Conservation (phyloP, 2,113 vertebrate species). For the Turnix velox region DNA sequence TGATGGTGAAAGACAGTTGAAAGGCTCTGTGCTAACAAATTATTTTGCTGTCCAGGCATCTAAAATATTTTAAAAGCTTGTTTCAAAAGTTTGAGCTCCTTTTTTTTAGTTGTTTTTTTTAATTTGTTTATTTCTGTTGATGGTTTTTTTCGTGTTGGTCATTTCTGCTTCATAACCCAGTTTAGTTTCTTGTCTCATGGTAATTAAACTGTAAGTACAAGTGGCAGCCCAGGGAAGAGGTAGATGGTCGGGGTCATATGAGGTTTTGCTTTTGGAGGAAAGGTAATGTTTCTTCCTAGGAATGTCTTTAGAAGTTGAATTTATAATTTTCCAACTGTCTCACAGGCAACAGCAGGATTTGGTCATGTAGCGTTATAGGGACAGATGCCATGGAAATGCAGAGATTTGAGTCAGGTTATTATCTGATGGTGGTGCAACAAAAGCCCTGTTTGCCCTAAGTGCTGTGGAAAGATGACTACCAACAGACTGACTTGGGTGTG, state of each 20-base stretch:
- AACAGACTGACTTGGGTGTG: neutral
- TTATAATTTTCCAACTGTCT: neutral
- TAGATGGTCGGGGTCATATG: neutral
- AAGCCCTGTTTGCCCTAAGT: neutral
- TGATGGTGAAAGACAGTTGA: neutral
- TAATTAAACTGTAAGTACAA: neutral
- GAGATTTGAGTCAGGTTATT: neutral
- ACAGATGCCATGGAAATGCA: neutral
- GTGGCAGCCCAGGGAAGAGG: neutral
- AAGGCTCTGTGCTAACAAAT: neutral
- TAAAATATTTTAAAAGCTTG: slow-evolving; percentile 10
- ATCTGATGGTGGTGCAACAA: neutral
- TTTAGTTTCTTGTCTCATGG: neutral
- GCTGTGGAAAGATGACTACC: neutral
- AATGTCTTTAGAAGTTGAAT: neutral
- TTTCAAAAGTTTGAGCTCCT: neutral
- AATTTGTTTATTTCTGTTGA: no score
- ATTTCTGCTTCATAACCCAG: neutral
- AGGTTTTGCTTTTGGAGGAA: neutral
- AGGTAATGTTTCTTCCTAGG: neutral
- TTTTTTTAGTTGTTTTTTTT: neutral
- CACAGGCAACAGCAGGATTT: neutral
- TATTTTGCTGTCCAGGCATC: neutral
- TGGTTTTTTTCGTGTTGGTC: neutral
- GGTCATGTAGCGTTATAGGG: neutral